phyloP scores from a whole-genome alignment of 2,113 vertebrate genomes.

The Ceyx cyanopectus region DNA sequence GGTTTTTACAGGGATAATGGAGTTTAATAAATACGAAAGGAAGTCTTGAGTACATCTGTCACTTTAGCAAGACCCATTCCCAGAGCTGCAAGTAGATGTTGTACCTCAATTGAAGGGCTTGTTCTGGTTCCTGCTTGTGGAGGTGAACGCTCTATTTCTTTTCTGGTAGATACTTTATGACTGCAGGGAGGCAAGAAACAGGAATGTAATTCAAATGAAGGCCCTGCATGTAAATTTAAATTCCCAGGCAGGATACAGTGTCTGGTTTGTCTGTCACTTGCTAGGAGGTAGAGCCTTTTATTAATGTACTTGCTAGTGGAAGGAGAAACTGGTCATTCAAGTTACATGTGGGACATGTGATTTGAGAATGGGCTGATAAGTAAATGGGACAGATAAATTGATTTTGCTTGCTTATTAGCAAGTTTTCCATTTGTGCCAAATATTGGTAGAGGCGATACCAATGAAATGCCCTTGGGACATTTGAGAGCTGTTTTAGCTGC shows the following conservation, averaged over 20 bases:
- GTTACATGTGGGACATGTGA: constrained; percentile 5
- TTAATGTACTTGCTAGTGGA: neutral
- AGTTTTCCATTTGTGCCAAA: neutral
- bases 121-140: neutral
- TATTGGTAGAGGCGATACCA: neutral
- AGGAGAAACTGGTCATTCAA: constrained; percentile 37
- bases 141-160: neutral
- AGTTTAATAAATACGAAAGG: neutral
- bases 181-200: neutral
- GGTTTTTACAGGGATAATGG: neutral
- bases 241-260: neutral
- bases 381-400: neutral
- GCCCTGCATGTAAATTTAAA: neutral
- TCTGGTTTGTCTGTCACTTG: neutral
- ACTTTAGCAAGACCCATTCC: neutral
- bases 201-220: neutral
- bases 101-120: neutral
- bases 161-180: neutral
- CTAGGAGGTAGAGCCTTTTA: constrained; percentile 11
- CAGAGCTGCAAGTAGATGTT: neutral
- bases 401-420: constrained; percentile 15
- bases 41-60: neutral
- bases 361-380: constrained; percentile 38
- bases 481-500: neutral
- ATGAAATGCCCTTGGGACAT: neutral